Conservation (phyloP, 2,888 invertebrate species). For the Tinea semifulvella region DNA sequence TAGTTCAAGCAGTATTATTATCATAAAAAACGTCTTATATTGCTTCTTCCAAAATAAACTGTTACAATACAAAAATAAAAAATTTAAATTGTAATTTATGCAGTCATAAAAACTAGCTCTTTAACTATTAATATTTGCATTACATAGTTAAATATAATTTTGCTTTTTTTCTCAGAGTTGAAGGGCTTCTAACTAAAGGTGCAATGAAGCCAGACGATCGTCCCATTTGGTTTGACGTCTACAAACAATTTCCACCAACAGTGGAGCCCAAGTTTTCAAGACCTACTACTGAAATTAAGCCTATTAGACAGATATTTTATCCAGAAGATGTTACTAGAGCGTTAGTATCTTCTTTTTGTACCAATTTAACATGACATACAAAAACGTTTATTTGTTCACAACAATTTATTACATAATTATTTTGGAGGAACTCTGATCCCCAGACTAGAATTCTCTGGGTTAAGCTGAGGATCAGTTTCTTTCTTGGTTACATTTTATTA, state of each 20-base stretch:
- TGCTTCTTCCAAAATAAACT: too few species aligned
- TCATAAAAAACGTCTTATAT: too few species aligned
- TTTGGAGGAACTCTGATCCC: too few species aligned
- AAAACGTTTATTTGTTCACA: background rate
- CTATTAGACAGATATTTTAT: conserved; percentile 79
- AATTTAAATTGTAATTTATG: background rate
- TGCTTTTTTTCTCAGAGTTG: conserved; percentile 72
- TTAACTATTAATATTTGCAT: background rate
- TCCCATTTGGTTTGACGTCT: conserved; percentile 94
- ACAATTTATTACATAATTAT: background rate
- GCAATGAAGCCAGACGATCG: conserved; percentile 83
- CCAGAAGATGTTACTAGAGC: conserved; percentile 85
- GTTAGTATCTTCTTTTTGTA: conserved; percentile 76
- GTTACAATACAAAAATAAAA: background rate
- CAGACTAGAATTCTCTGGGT: too few species aligned
- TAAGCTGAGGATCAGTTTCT: too few species aligned
- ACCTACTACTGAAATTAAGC: conserved; percentile 64
- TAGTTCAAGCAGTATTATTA: too few species aligned
- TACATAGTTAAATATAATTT: conserved; percentile 19
- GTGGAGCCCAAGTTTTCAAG: conserved; percentile 81
- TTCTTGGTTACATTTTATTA: too few species aligned
- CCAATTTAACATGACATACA: too few species aligned
- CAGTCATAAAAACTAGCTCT: background rate
- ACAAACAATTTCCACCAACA: conserved; percentile 89
- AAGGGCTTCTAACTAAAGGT: conserved; percentile 80